phyloP scores from a whole-genome alignment of 2,797 vertebrate species.

The Avahi laniger region DNA sequence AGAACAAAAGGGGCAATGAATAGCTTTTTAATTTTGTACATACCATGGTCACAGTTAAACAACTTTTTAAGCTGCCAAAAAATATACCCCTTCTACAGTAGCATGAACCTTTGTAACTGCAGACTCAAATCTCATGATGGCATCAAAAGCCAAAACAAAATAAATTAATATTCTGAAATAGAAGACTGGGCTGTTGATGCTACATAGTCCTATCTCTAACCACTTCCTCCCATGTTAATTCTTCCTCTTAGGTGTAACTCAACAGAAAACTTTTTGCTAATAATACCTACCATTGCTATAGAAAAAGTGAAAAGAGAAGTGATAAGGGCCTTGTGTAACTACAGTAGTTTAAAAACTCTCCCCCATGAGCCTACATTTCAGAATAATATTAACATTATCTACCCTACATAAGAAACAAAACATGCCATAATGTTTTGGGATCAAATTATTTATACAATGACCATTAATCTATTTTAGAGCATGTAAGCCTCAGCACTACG shows the following conservation, averaged over 20 bases:
- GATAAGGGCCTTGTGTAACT: not conserved
- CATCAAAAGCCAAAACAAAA: conserved; percentile 12
- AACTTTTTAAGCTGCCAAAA: conserved; percentile 21
- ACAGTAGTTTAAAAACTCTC: not conserved
- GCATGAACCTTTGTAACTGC: not conserved
- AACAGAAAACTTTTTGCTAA: not conserved
- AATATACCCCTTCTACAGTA: not conserved
- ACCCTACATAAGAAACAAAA: not conserved
- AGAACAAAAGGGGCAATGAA: not conserved
- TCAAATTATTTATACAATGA: conserved; percentile 6
- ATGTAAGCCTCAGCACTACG: not conserved
- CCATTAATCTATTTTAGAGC: not conserved
- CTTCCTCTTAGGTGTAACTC: not conserved
- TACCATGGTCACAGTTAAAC: not conserved
- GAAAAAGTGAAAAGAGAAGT: not conserved
- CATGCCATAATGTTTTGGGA: not conserved
- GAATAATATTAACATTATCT: conserved; percentile 6
- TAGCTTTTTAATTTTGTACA: conserved; percentile 1
- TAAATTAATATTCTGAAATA: conserved; percentile 2
- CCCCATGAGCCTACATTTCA: not conserved
- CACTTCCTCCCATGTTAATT: not conserved
- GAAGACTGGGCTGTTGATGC: not conserved
- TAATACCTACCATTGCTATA: not conserved
- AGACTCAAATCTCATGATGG: not conserved
- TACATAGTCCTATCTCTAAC: not conserved